These are phyloP conservation scores for Rhyzopertha dominica DNA, from an alignment of 1,140 invertebrate species.

Conservation along the genomic window DNA sequence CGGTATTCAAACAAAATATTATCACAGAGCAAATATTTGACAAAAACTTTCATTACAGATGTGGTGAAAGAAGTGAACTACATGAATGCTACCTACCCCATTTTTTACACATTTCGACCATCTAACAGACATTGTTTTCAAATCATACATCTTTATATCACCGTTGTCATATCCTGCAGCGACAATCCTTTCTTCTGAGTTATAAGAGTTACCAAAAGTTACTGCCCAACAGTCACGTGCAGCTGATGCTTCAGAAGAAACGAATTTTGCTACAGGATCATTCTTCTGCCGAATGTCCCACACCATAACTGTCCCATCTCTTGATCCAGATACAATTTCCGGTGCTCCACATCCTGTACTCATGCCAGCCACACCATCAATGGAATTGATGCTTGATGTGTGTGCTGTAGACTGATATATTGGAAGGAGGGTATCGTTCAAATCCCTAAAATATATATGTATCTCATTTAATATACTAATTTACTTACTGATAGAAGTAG, in stretches of 20 bases:
- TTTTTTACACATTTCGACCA: constrained; percentile 94
- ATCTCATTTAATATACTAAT: too few species aligned
- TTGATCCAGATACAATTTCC: constrained; percentile 89
- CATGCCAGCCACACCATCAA: constrained; percentile 89
- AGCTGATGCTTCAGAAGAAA: constrained; percentile 56
- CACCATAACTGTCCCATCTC: constrained; percentile 91
- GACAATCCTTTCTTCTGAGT: constrained; percentile 76
- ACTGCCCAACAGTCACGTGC: constrained; percentile 83
- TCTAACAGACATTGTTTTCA: constrained; percentile 73
- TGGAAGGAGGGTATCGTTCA: constrained; percentile 67
- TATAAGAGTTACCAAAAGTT: constrained; percentile 83
- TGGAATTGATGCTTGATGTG: constrained; percentile 82
- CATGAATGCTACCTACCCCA: constrained; percentile 58
- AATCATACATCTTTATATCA: constrained; percentile 92
- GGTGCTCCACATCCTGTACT: constrained; percentile 81
- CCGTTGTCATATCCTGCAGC: constrained; percentile 95
- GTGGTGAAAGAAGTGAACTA: too few species aligned
- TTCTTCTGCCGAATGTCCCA: constrained; percentile 92
- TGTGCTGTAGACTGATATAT: constrained; percentile 83
- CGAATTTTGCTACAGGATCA: constrained; percentile 82
- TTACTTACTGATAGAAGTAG: too few species aligned
- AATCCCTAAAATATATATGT: constrained; percentile 76
- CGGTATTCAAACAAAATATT: too few species aligned
- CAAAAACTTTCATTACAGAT: too few species aligned
- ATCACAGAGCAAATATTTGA: too few species aligned